Percentiles rank a stretch among this genome's conserved stretches.
Evolutionary conservation across 2,888 invertebrate species (phyloP).

Genomic region (Prenolepis imparis): DNA sequence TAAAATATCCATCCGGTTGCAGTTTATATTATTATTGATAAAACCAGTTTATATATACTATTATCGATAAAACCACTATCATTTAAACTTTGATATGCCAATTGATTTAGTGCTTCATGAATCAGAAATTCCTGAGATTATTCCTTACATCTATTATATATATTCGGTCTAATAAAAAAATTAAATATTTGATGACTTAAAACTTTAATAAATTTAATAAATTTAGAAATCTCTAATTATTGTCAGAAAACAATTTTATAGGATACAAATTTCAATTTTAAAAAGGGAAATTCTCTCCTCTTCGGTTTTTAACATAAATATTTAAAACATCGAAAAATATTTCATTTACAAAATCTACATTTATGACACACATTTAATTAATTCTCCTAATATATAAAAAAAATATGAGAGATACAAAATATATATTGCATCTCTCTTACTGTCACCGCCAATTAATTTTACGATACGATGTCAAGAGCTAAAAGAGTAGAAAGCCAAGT

Average conservation of each 20-base stretch:
- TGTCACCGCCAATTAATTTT: neutral
- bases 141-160: neutral
- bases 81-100: neutral
- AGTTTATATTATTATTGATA: neutral
- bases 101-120: neutral
- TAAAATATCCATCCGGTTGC: no score
- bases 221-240: neutral
- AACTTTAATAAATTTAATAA: neutral
- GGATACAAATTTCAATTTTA: neutral
- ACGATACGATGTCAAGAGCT: constrained; percentile 3
- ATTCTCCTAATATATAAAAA: neutral
- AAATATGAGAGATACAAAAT: neutral
- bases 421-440: neutral
- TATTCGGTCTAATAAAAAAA: no score
- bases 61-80: neutral
- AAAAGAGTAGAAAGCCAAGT: constrained; percentile 42
- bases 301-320: neutral
- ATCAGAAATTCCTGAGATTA: neutral
- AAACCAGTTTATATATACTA: neutral
- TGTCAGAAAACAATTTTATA: neutral
- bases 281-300: neutral
- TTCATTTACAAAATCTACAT: neutral
- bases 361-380: neutral
- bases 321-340: neutral
- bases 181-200: neutral